These are phyloP conservation scores for Volucella zonaria DNA, from an alignment of 2,888 invertebrate genomes.

Conservation along the genomic window DNA sequence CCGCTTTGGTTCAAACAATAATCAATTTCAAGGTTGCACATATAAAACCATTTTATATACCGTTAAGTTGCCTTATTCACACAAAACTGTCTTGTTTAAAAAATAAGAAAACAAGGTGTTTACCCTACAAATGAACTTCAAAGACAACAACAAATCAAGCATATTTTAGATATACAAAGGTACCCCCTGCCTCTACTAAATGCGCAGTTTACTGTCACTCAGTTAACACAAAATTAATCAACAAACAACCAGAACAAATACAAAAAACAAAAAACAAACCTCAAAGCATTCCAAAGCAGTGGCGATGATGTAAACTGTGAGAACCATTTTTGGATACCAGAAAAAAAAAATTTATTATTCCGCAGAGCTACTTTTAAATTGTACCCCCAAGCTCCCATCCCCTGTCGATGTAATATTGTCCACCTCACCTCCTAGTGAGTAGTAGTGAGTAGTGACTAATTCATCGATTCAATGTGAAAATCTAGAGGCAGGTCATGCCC, in stretches of 20 bases:
- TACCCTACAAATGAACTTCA: slow-evolving; percentile 1
- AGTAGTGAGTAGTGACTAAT: slow-evolving; percentile 53
- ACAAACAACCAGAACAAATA: slow-evolving; percentile 26
- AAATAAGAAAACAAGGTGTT: not conserved
- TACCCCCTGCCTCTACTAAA: not conserved
- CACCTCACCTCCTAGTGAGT: slow-evolving; percentile 28
- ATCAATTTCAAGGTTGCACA: too few species aligned
- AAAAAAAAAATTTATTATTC: slow-evolving; percentile 9
- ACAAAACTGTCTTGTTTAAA: not conserved
- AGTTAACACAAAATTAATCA: slow-evolving; percentile 48
- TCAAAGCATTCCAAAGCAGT: slow-evolving; percentile 40
- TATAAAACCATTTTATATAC: too few species aligned
- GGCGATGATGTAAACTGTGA: slow-evolving; percentile 57
- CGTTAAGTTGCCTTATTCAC: too few species aligned
- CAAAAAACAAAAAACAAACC: slow-evolving; percentile 24
- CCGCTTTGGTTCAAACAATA: too few species aligned
- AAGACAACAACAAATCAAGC: slow-evolving; percentile 2
- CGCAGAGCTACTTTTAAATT: not conserved
- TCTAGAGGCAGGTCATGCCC: slow-evolving; percentile 70
- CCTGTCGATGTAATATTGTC: not conserved
- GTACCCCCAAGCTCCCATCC: too few species aligned
- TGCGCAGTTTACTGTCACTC: slow-evolving; percentile 59
- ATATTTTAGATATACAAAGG: not conserved
- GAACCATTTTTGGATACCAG: slow-evolving; percentile 52
- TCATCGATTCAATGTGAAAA: slow-evolving; percentile 41